phyloP scores from a whole-genome alignment of 2,113 vertebrate genomes.

The Spea bombifrons region DNA sequence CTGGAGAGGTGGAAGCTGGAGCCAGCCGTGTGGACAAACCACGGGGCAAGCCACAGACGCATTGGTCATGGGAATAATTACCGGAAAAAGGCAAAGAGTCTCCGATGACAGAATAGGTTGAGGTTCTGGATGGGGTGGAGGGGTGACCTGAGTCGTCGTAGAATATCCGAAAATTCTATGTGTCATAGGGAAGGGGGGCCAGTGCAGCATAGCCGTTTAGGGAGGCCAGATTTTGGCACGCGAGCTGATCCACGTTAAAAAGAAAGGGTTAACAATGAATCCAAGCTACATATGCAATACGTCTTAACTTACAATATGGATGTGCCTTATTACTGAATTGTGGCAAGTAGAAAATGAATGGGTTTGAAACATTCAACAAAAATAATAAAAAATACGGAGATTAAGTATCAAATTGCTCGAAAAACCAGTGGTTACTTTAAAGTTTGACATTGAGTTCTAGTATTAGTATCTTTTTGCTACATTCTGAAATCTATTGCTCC shows the following conservation, averaged over 20 bases:
- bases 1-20: slow-evolving; percentile 43
- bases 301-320: slow-evolving; percentile 3
- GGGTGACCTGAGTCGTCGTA: slow-evolving; percentile 39
- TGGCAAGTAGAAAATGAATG: slow-evolving; percentile 36
- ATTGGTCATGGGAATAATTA: slow-evolving; percentile 46
- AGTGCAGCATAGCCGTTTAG: not conserved
- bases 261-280: slow-evolving; percentile 20
- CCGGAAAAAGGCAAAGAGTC: slow-evolving; percentile 39
- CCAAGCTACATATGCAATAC: slow-evolving; percentile 1
- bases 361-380: slow-evolving; percentile 12
- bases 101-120: slow-evolving; percentile 4
- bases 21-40: slow-evolving; percentile 62
- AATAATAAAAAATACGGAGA: slow-evolving; percentile 28
- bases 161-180: slow-evolving; percentile 47
- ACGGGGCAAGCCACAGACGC: slow-evolving; percentile 55
- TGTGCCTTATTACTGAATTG: slow-evolving; percentile 32
- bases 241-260: not conserved
- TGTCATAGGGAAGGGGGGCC: slow-evolving; percentile 31
- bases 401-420: slow-evolving; percentile 40
- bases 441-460: slow-evolving; percentile 18
- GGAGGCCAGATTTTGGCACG: not conserved
- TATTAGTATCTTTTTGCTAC: not conserved
- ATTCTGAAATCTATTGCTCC: not conserved
- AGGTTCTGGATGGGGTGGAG: not conserved
- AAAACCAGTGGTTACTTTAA: slow-evolving; percentile 26